phyloP scores from a whole-genome alignment of 2,797 vertebrate genomes.

The Salmo trutta region DNA sequence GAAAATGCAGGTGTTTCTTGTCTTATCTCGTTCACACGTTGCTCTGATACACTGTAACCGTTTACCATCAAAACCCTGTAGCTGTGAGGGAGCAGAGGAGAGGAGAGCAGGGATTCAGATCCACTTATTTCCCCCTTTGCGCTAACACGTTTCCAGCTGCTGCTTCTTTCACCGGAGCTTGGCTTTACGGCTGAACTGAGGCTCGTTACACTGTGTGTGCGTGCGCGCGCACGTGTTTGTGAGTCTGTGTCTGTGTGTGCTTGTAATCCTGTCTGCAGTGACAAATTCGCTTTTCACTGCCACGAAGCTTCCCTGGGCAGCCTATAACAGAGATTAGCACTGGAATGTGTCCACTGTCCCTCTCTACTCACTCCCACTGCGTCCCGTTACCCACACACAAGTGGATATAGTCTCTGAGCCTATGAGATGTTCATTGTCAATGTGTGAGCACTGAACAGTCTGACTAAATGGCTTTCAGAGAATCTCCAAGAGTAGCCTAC shows the following conservation, averaged over 20 bases:
- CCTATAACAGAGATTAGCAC: no score
- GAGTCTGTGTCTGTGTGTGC: background rate
- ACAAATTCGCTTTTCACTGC: no score
- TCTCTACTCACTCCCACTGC: no score
- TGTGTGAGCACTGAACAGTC: no score
- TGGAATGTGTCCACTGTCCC: no score
- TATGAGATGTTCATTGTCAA: no score
- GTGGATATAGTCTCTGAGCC: no score
- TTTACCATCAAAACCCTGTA: slow-evolving; percentile 39
- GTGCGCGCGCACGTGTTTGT: background rate
- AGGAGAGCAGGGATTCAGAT: background rate
- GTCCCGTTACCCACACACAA: no score
- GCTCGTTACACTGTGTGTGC: background rate
- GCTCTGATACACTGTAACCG: slow-evolving; percentile 34
- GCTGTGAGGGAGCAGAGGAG: background rate
- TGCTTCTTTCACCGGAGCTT: background rate
- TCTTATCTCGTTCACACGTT: slow-evolving; percentile 42
- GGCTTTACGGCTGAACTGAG: background rate
- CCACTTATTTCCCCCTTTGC: slow-evolving; percentile 18
- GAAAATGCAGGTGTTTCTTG: slow-evolving; percentile 21
- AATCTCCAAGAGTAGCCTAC: no score
- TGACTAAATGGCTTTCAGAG: no score
- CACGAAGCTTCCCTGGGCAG: no score
- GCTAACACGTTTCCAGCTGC: slow-evolving; percentile 19
- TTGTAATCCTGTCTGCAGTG: background rate